Evolutionary conservation across 2,888 invertebrate genomes (phyloP).

Genomic region (Parelbella ahira): DNA sequence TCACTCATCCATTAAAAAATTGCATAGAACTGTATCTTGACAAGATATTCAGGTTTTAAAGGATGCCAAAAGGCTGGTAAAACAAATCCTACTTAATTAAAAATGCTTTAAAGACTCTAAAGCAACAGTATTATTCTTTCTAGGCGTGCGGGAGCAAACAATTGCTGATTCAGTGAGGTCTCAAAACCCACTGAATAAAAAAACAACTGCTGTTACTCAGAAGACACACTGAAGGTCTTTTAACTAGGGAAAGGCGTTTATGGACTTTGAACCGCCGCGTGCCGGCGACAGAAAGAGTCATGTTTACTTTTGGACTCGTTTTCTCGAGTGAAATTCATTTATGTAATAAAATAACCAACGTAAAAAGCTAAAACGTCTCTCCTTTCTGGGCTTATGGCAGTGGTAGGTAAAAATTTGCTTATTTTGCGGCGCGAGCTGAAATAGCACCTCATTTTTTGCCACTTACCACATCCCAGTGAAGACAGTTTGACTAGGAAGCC

Average conservation of each 20-base stretch:
- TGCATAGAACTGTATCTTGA: too few relatives aligned
- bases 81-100: conserved; percentile 25
- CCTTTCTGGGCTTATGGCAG: conserved; percentile 34
- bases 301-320: conserved; percentile 34
- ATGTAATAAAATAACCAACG: conserved; percentile 37
- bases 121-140: conserved; percentile 25
- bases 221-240: conserved; percentile 24
- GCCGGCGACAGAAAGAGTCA: conserved; percentile 28
- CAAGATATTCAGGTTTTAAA: too few relatives aligned
- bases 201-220: conserved; percentile 23
- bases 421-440: conserved; percentile 37
- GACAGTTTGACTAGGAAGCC: conserved; percentile 35
- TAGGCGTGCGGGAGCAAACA: conserved; percentile 24
- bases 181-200: conserved; percentile 25
- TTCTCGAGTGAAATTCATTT: conserved; percentile 34
- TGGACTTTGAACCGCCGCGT: conserved; percentile 24
- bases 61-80: conserved; percentile 13
- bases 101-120: conserved; percentile 22
- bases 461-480: conserved; percentile 31
- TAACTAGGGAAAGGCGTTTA: conserved; percentile 27
- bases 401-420: conserved; percentile 38
- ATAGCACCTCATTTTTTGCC: conserved; percentile 37
- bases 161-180: conserved; percentile 24
- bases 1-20: too few relatives aligned
- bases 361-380: conserved; percentile 38